phyloP scores from a whole-genome alignment of 2,888 invertebrate species.

The Ametastegia equiseti region DNA sequence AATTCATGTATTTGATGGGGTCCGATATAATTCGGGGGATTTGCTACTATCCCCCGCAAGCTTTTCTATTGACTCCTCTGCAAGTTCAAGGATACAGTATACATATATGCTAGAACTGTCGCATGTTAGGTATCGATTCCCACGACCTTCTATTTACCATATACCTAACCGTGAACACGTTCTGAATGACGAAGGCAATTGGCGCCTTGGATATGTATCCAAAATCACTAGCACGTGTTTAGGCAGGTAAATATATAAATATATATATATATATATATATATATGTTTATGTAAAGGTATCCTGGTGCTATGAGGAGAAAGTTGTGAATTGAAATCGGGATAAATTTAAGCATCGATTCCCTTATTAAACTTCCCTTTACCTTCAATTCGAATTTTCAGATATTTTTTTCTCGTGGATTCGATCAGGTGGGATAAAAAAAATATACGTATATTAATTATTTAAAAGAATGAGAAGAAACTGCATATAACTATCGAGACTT shows the following conservation, averaged over 20 bases:
- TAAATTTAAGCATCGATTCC: too few relatives aligned
- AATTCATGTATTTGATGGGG: too few relatives aligned
- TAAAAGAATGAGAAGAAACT: not conserved
- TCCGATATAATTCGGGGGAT: too few relatives aligned
- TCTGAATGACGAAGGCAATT: slow-evolving; percentile 42
- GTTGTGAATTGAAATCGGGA: too few relatives aligned
- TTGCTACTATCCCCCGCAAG: not conserved
- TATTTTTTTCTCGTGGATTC: too few relatives aligned
- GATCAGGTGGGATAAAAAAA: too few relatives aligned
- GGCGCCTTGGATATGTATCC: not conserved
- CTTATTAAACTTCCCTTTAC: too few relatives aligned
- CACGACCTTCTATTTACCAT: slow-evolving; percentile 41
- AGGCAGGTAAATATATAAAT: not conserved
- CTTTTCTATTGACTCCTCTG: not conserved
- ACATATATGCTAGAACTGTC: slow-evolving; percentile 26
- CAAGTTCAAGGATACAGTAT: slow-evolving; percentile 28
- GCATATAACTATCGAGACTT: not conserved
- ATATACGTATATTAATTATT: not conserved
- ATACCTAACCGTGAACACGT: slow-evolving; percentile 32
- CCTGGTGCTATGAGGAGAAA: too few relatives aligned
- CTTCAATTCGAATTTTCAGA: too few relatives aligned
- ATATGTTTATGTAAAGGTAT: too few relatives aligned
- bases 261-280: too few relatives aligned
- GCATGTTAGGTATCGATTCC: slow-evolving; percentile 37
- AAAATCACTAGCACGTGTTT: not conserved